Conservation (phyloP, 2,113 vertebrate species). For the Apteryx mantelli region DNA sequence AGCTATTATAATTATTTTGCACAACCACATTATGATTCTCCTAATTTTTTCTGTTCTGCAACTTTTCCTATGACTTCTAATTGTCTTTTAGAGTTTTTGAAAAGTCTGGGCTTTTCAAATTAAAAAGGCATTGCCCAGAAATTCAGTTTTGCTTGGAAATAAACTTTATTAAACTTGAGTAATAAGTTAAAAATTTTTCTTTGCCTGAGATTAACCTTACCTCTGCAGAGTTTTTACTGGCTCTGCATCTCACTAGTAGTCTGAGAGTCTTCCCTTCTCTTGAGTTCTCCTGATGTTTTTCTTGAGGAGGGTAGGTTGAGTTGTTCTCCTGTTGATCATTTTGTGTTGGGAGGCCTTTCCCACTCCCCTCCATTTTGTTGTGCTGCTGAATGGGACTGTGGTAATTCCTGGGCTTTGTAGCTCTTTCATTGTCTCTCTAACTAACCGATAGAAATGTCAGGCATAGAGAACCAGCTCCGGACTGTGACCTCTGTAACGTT, state of each 20-base stretch:
- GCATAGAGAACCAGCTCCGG: slow-evolving; percentile 53
- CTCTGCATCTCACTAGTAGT: neutral
- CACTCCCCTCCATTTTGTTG: slow-evolving; percentile 51
- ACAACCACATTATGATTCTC: neutral
- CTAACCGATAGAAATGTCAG: slow-evolving; percentile 65
- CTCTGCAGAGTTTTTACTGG: rapidly evolving
- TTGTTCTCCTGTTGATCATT: slow-evolving; percentile 62
- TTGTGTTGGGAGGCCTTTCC: slow-evolving; percentile 44
- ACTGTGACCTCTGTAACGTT: slow-evolving; percentile 58
- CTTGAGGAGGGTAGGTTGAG: slow-evolving; percentile 27
- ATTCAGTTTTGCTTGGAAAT: slow-evolving; percentile 1
- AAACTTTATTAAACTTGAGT: slow-evolving; percentile 2
- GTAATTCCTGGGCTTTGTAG: slow-evolving; percentile 59
- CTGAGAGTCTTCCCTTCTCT: neutral
- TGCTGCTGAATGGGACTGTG: slow-evolving; percentile 47
- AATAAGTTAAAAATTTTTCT: slow-evolving; percentile 7
- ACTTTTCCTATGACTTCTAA: neutral
- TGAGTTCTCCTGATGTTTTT: neutral
- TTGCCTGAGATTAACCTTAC: slow-evolving; percentile 43
- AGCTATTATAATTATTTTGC: neutral
- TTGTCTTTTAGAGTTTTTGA: neutral
- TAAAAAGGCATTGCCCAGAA: neutral
- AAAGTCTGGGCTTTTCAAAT: neutral
- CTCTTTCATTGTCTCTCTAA: slow-evolving; percentile 54
- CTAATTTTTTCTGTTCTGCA: neutral